phyloP scores from a whole-genome alignment of 2,797 vertebrate species.

The Picus viridis region DNA sequence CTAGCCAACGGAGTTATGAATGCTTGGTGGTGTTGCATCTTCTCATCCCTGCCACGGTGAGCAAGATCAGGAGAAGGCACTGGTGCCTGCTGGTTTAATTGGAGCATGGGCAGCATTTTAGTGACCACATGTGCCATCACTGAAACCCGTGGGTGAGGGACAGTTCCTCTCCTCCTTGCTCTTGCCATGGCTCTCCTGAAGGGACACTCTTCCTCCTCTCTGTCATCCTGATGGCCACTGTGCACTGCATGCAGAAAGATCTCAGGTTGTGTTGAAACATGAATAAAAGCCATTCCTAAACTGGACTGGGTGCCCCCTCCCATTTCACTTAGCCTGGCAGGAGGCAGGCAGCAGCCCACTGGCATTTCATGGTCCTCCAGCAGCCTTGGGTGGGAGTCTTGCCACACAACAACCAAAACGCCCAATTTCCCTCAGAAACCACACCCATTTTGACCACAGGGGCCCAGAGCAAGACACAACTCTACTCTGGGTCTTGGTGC shows the following conservation, averaged over 20 bases:
- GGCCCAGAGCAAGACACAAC: rapidly evolving
- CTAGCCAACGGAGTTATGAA: rapidly evolving
- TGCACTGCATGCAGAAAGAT: not conserved
- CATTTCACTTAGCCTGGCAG: not conserved
- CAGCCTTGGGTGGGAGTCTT: not conserved
- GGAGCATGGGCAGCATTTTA: not conserved
- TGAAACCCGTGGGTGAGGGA: not conserved
- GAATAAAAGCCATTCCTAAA: conserved; percentile 42
- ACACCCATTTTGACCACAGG: rapidly evolving
- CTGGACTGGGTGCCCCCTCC: not conserved
- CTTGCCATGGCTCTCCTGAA: not conserved
- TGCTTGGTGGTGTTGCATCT: rapidly evolving
- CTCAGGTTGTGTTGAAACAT: not conserved
- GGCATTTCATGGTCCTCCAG: not conserved
- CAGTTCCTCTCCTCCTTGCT: not conserved
- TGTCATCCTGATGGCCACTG: not conserved
- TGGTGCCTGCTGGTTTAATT: not conserved
- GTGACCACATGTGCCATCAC: not conserved
- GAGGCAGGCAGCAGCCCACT: not conserved
- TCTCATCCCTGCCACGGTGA: not conserved
- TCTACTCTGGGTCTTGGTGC: not conserved
- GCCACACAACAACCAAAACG: rapidly evolving
- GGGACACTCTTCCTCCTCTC: not conserved
- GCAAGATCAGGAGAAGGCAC: not conserved
- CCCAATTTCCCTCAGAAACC: not conserved